Evolutionary conservation across 2,888 invertebrate species (phyloP), one percentile per base, ranked within the genome.

Genomic region (Drosophila mercatorum): DNA sequence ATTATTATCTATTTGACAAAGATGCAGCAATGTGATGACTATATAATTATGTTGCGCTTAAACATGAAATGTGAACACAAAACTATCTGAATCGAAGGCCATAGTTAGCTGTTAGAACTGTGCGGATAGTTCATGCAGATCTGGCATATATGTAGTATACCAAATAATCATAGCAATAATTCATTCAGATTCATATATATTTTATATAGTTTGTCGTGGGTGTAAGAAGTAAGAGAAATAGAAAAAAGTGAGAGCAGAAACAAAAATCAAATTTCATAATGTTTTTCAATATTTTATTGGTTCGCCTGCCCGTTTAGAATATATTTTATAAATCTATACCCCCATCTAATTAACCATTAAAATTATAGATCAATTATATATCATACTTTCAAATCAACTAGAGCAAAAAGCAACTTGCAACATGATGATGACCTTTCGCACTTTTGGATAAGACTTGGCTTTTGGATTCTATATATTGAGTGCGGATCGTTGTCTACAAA

Each of bases 1-100:
- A 53, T 51, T 34, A 51, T 51, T 51, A 51, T 36, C 34, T 51
- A 12, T 22, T 51, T 51, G 36, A 3, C 7, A 36, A 4, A 51
- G 51, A 12, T 36, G 51, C 34, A 51, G 17, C 12, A 36, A 36
- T n/a, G 10, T n/a, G 6, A 12, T 36, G 36, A 22, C 34, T 51
- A n/a, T 11, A 11, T 22, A 51, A 34, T 34, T 51, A 34, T 51
- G 51, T 10, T 51, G 11, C 10, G 11, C 51, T 34, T 17, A 49
- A 31, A 10, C 31, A 31, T 10, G n/a, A 47, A 11, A n/a, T 49
- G 31, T 31, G n/a, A 31, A 10, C 0, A 31, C 12, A 17, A 34
- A 34, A 51, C 34, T 12, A 12, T 12, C 7, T 10, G 0, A 51
- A 22, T 36, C 22, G 51, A 51, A 36, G 51, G 36, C 36, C 36